phyloP scores from a whole-genome alignment of 2,113 vertebrate species.

The Tragelaphus strepsiceros region DNA sequence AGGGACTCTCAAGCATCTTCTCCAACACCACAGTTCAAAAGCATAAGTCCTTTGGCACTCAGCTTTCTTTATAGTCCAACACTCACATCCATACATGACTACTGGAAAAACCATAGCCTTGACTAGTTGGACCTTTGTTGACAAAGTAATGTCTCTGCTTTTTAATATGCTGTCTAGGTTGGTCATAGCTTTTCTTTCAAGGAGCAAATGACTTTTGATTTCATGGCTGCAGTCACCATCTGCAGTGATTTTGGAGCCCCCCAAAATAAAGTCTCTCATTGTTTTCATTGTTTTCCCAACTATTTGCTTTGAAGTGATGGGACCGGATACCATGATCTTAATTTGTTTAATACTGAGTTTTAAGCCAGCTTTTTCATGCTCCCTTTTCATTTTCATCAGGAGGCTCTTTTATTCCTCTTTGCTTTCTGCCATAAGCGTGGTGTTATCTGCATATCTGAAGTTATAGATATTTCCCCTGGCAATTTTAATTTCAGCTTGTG shows the following conservation, averaged over 20 bases:
- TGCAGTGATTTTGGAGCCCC: background rate
- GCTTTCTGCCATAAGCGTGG: background rate
- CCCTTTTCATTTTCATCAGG: background rate
- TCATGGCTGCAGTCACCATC: background rate
- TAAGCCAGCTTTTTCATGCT: background rate
- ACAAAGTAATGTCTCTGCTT: background rate
- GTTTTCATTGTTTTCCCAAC: background rate
- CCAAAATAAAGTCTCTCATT: background rate
- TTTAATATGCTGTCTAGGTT: background rate
- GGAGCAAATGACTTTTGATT: background rate
- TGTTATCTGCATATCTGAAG: background rate
- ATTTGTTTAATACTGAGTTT: background rate
- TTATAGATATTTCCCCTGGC: background rate
- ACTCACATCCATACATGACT: background rate
- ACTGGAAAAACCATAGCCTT: background rate
- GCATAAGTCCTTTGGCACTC: background rate
- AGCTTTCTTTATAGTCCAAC: background rate
- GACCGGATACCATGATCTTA: background rate
- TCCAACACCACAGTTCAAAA: background rate
- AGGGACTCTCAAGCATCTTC: accelerated
- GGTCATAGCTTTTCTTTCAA: background rate
- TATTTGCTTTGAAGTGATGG: background rate
- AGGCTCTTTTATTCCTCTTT: background rate
- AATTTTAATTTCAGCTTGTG: background rate
- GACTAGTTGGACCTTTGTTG: background rate